phyloP scores from a whole-genome alignment of 2,888 invertebrate genomes.

The Drosophila testacea region DNA sequence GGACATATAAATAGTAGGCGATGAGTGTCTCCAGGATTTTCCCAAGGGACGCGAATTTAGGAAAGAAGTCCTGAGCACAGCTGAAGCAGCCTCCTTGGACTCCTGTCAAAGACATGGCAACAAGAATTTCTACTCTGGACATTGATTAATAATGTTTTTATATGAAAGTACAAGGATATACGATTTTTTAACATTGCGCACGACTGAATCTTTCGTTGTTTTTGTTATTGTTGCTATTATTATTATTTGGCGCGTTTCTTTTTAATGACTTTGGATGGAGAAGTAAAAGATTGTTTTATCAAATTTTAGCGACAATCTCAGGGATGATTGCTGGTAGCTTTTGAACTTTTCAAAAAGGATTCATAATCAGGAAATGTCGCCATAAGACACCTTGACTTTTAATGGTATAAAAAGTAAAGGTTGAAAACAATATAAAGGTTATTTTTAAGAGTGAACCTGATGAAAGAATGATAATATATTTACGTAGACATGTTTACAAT shows the following conservation, averaged over 20 bases:
- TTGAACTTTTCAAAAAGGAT: slow-evolving; percentile 10
- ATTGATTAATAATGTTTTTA: slow-evolving; percentile 82
- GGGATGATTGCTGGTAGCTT: slow-evolving; percentile 22
- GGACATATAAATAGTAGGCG: slow-evolving; percentile 25
- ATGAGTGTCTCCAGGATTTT: slow-evolving; percentile 29
- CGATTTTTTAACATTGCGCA: slow-evolving; percentile 63
- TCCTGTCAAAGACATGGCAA: slow-evolving; percentile 69
- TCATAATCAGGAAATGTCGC: neutral
- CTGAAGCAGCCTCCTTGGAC: slow-evolving; percentile 42
- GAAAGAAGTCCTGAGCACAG: slow-evolving; percentile 30
- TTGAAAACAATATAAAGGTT: neutral
- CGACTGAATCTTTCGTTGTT: slow-evolving; percentile 49
- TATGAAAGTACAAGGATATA: slow-evolving; percentile 51
- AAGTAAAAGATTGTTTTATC: slow-evolving; percentile 34
- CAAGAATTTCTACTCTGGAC: slow-evolving; percentile 66
- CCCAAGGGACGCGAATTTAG: slow-evolving; percentile 68
- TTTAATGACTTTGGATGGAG: slow-evolving; percentile 59
- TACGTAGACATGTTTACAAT: too few species aligned
- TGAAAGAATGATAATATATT: too few species aligned
- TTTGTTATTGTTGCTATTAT: slow-evolving; percentile 39
- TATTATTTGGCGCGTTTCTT: slow-evolving; percentile 48
- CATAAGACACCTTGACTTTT: neutral
- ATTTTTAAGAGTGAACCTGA: neutral
- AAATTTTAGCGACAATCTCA: slow-evolving; percentile 38
- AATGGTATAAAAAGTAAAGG: too few species aligned